A percentile compares a stretch with the other conserved stretches of the same genome.
phyloP scores from a whole-genome alignment of 2,888 invertebrate species.

The Pseudanteris insignis region DNA sequence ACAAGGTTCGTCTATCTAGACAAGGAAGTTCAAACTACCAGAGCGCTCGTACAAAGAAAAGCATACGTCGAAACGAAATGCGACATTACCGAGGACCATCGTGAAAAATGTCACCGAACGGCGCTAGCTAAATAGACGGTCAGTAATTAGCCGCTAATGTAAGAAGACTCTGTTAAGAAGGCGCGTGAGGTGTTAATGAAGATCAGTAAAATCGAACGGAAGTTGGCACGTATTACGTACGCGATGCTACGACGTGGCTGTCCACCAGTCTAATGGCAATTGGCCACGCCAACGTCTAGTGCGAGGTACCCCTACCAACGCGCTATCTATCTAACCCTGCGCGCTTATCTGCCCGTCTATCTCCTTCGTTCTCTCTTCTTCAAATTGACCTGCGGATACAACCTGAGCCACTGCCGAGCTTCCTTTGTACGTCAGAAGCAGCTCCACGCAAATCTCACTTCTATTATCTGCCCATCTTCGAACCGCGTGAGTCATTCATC shows the following conservation, averaged over 20 bases:
- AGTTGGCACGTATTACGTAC: conserved; percentile 38
- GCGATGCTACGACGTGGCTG: conserved; percentile 57
- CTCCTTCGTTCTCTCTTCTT: conserved; percentile 29
- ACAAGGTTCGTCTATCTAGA: background rate
- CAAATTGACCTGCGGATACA: conserved; percentile 39
- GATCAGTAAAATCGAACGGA: conserved; percentile 36
- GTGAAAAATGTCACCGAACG: conserved; percentile 14
- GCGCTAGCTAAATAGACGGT: conserved; percentile 6
- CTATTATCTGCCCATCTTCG: conserved; percentile 30
- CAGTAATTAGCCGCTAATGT: conserved; percentile 24
- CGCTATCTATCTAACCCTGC: conserved; percentile 32
- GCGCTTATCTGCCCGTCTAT: conserved; percentile 38
- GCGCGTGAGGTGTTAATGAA: conserved; percentile 39
- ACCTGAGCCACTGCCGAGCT: conserved; percentile 13
- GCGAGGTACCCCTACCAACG: conserved; percentile 29
- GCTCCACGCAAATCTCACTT: conserved; percentile 11
- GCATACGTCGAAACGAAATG: conserved; percentile 11
- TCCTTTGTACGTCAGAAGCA: conserved; percentile 25
- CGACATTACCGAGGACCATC: conserved; percentile 40
- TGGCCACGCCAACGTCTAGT: conserved; percentile 40
- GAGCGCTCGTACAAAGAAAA: too few relatives aligned
- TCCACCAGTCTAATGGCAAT: conserved; percentile 60
- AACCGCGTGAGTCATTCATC: conserved; percentile 24
- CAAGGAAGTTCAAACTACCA: conserved; percentile 11
- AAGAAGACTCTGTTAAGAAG: background rate